A percentile compares a stretch with the other conserved stretches of the same genome.
phyloP scores from a whole-genome alignment of 2,113 vertebrate genomes.

The Quiscalus mexicanus region DNA sequence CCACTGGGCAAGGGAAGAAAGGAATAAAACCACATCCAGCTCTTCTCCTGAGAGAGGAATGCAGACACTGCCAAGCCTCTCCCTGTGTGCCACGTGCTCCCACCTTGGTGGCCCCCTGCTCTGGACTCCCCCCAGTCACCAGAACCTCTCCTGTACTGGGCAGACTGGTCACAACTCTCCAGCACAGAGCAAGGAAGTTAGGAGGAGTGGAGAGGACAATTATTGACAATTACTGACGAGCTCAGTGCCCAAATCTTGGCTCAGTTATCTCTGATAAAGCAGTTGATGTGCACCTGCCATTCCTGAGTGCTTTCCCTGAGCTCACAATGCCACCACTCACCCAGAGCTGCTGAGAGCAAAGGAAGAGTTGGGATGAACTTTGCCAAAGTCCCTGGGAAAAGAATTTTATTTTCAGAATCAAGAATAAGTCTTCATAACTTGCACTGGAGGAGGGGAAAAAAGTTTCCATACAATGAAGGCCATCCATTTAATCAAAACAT shows the following conservation, averaged over 20 bases:
- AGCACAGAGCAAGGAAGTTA: neutral
- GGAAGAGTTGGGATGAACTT: neutral
- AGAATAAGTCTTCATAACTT: neutral
- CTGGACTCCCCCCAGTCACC: neutral
- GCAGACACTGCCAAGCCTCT: neutral
- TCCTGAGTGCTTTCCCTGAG: neutral
- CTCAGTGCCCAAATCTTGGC: neutral
- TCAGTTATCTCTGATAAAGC: neutral
- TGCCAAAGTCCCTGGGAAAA: neutral
- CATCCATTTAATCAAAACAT: neutral
- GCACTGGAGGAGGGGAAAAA: accelerated
- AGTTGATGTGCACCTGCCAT: neutral
- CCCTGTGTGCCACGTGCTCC: neutral
- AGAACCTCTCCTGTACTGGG: neutral
- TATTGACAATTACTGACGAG: neutral
- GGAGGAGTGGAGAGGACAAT: neutral
- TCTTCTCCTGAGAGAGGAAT: neutral
- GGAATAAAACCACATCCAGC: neutral
- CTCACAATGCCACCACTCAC: neutral
- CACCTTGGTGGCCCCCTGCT: neutral
- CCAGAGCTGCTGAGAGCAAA: neutral
- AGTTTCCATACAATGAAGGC: neutral
- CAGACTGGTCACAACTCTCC: neutral
- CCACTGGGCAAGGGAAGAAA: neutral
- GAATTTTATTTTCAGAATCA: neutral